Conservation (phyloP, 1,140 invertebrate species). For the Drosophila neocordata region DNA sequence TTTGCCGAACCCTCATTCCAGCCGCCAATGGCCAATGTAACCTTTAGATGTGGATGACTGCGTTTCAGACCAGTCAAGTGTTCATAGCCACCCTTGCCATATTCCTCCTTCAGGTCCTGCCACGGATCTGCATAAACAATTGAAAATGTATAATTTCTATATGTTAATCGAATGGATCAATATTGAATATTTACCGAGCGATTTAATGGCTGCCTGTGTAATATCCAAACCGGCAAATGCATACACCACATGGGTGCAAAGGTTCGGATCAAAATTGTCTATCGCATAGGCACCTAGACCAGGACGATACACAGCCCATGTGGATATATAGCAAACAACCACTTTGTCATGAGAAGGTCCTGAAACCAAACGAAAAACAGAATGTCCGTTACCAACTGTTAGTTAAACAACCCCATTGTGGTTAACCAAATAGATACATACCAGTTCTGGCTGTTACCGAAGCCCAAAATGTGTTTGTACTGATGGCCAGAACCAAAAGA, state of each 20-base stretch:
- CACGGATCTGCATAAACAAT: constrained; percentile 86
- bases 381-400: constrained; percentile 9
- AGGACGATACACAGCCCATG: constrained; percentile 90
- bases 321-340: constrained; percentile 91
- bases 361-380: constrained; percentile 32
- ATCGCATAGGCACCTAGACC: constrained; percentile 86
- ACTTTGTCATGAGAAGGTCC: constrained; percentile 85
- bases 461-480: constrained; percentile 61
- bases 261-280: constrained; percentile 88
- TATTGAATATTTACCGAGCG: constrained; percentile 83
- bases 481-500: constrained; percentile 37
- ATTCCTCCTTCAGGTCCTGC: constrained; percentile 89
- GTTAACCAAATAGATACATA: constrained; percentile 32
- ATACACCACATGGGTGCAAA: constrained; percentile 95
- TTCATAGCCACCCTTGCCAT: constrained; percentile 89
- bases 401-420: constrained; percentile 45
- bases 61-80: constrained; percentile 87
- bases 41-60: constrained; percentile 89
- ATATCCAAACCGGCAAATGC: constrained; percentile 92
- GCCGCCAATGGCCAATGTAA: constrained; percentile 91
- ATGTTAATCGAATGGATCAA: constrained; percentile 4
- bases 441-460: constrained; percentile 64
- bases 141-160: constrained; percentile 33
- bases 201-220: constrained; percentile 86
- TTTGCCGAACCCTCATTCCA: constrained; percentile 94